Evolutionary conservation across 2,888 invertebrate species (phyloP).

Genomic region (Xestoiulus laeticollis): DNA sequence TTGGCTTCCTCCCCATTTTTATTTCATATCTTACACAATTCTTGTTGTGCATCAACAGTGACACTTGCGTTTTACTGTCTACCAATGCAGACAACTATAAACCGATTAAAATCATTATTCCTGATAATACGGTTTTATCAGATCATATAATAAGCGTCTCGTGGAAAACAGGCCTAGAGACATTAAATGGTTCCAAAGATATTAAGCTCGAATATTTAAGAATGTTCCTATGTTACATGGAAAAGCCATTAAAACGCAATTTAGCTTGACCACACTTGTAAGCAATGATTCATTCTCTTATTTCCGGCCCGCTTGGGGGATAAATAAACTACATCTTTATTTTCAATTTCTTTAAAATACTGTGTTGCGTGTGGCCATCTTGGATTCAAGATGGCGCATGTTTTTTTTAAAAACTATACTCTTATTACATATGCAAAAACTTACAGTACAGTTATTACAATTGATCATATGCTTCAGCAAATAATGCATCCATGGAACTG

Average conservation of each 20-base stretch:
- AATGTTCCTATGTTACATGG: not conserved
- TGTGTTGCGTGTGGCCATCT: no score
- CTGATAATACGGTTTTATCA: not conserved
- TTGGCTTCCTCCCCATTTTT: not conserved
- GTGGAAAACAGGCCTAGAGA: not conserved
- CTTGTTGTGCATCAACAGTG: not conserved
- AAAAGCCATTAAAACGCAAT: no score
- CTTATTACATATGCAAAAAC: not conserved
- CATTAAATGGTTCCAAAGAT: not conserved
- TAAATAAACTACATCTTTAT: no score
- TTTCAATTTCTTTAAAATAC: no score
- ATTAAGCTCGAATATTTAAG: not conserved
- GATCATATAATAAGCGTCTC: not conserved
- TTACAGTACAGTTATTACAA: no score
- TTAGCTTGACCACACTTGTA: no score
- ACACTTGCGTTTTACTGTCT: not conserved
- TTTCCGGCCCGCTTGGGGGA: no score
- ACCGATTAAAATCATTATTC: not conserved
- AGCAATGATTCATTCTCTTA: no score
- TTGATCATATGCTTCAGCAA: not conserved
- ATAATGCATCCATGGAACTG: not conserved
- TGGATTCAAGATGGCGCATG: no score
- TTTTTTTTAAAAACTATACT: not conserved
- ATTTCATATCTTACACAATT: not conserved
- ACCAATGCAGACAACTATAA: not conserved